Evolutionary conservation across 1,140 invertebrate species (phyloP).

Genomic region (Ostrea denselamellosa): DNA sequence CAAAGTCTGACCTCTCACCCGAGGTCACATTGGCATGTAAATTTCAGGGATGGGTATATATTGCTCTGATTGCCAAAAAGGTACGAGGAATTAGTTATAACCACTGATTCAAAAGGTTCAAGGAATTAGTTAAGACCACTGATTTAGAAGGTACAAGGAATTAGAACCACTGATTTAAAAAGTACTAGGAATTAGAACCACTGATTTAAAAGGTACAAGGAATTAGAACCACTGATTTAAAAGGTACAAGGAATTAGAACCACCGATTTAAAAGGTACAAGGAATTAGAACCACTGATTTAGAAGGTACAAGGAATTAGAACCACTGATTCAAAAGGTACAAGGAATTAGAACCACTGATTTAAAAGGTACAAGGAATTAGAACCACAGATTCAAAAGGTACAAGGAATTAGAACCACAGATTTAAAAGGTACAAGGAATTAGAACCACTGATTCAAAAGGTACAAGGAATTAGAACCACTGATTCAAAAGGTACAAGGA

Average conservation of each 20-base stretch:
- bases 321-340: no score
- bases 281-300: no score
- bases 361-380: slow-evolving; percentile 54
- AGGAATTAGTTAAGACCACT: neutral
- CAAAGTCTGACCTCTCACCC: slow-evolving; percentile 40
- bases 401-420: neutral
- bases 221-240: no score
- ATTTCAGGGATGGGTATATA: slow-evolving; percentile 67
- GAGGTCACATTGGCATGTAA: slow-evolving; percentile 59
- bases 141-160: slow-evolving; percentile 47
- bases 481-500: slow-evolving; percentile 58
- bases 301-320: slow-evolving; percentile 53
- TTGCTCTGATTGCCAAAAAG: slow-evolving; percentile 63
- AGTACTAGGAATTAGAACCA: no score
- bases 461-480: slow-evolving; percentile 42
- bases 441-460: no score
- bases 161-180: no score
- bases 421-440: slow-evolving; percentile 55
- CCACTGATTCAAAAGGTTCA: no score
- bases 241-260: slow-evolving; percentile 53
- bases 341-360: no score
- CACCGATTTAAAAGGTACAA: slow-evolving; percentile 62
- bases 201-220: slow-evolving; percentile 59
- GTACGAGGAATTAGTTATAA: slow-evolving; percentile 43
- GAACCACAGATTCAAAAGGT: no score